phyloP scores from a whole-genome alignment of 2,113 vertebrate species.

The Furnarius figulus region DNA sequence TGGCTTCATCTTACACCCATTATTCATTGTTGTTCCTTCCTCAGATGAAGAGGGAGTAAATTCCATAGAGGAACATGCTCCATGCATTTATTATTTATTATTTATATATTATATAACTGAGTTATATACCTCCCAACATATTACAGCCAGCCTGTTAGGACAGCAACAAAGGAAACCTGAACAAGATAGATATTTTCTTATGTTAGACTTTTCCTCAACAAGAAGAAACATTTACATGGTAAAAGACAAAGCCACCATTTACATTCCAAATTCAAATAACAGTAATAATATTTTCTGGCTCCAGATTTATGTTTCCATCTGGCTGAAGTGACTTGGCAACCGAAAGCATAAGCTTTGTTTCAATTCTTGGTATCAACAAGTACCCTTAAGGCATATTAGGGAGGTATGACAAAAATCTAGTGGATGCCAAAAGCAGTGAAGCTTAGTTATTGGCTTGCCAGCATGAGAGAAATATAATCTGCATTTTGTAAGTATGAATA shows the following conservation, averaged over 20 bases:
- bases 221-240: constrained; percentile 9
- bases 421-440: constrained; percentile 55
- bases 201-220: background rate
- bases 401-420: constrained; percentile 66
- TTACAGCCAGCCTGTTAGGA: background rate
- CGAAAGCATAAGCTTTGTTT: constrained; percentile 71
- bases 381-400: constrained; percentile 72
- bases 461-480: constrained; percentile 55
- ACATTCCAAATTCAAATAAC: constrained; percentile 31
- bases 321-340: constrained; percentile 71
- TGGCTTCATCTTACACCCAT: background rate
- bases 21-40: background rate
- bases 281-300: constrained; percentile 65
- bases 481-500: constrained; percentile 61
- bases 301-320: constrained; percentile 64
- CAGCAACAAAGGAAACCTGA: background rate
- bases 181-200: background rate
- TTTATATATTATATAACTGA: background rate
- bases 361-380: constrained; percentile 70
- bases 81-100: background rate
- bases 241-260: constrained; percentile 50
- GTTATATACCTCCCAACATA: background rate
- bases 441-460: constrained; percentile 59
- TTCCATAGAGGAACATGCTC: background rate
- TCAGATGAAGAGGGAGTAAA: background rate